Base-by-base conservation (phyloP, 2,888 invertebrate species). In the Melanotus villosus region DNA sequence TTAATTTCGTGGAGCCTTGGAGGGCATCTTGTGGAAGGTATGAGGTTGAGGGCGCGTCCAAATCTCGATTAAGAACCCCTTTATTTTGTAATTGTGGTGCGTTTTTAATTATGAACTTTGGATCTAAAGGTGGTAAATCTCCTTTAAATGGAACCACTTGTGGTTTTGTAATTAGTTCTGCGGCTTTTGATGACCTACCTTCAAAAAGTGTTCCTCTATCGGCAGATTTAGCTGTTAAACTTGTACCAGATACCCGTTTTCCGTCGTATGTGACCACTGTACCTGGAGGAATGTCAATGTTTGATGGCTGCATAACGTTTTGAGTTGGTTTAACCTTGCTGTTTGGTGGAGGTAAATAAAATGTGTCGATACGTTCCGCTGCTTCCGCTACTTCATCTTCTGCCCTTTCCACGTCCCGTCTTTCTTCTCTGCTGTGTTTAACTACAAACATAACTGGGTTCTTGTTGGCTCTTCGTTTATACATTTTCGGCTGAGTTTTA, bases 181-280 rank as follows among this genome's bases (percentile, higher is more conserved):
- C 89, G 0, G 90, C 85, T 70, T 88, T 87, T 0, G 86, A 87
- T 1, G 85, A 79, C 56, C 84, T 83, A 75, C 64, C 78, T 32
- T 82, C 80, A 5, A 79, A 67, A 18, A 77, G 52, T 21, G 73
- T 75, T 14, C 78, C 77, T 36, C 43, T 19, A 16, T 82, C 80
- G 9, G 79, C 60, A 77, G 80, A 72, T 68, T 80, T 84, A 0
- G 84, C 82, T 0, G 89, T 86, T 9, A 90, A 84, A 74, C 90
- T 88, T 0, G 90, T 89, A 45, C 92, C 92, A 0, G 92, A 89
- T 3, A 94, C 89, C 52, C 89, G 89, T 82, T 92, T 93, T 0
- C 93, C 94, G 76, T 94, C 93, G 76, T 91, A 94, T 0, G 93
- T 90, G 3, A 93, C 90, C 21, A 92, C 89, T 0, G 91, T 89